Conservation (phyloP, 2,113 vertebrate genomes). For the Prionailurus viverrinus region DNA sequence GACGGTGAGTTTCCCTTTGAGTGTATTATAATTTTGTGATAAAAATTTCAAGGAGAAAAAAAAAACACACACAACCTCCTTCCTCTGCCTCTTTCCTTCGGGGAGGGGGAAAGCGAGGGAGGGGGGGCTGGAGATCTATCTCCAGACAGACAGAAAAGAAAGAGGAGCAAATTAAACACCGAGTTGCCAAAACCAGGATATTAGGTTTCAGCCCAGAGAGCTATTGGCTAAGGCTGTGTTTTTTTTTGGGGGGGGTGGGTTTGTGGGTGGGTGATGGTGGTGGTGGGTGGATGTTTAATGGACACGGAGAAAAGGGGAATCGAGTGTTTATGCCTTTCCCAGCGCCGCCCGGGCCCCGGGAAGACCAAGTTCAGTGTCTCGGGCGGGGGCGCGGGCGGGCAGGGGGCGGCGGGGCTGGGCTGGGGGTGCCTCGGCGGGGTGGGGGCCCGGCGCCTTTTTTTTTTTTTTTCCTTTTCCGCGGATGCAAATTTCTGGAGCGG, state of each 20-base stretch:
- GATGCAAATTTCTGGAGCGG: conserved; percentile 83
- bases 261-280: conserved; percentile 83
- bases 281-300: conserved; percentile 89
- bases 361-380: conserved; percentile 78
- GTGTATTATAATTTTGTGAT: conserved; percentile 99
- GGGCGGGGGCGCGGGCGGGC: conserved; percentile 79
- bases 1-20: conserved; percentile 99
- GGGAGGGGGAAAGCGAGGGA: conserved; percentile 95
- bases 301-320: conserved; percentile 85
- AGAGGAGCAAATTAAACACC: conserved; percentile 98
- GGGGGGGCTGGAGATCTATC: conserved; percentile 91
- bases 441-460: conserved; percentile 81
- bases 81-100: conserved; percentile 93
- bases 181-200: conserved; percentile 99
- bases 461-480: conserved; percentile 57
- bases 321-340: conserved; percentile 82
- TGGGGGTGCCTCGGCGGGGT: conserved; percentile 82
- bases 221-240: conserved; percentile 90
- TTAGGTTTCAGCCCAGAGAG: conserved; percentile 98
- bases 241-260: conserved; percentile 85
- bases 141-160: conserved; percentile 93
- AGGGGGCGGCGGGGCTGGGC: conserved; percentile 83
- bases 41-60: conserved; percentile 99
- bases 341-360: conserved; percentile 84
- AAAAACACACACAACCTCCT: conserved; percentile 94